These are phyloP conservation scores for Pollenia labialis DNA, from an alignment of 2,888 invertebrate species.

Conservation along the genomic window DNA sequence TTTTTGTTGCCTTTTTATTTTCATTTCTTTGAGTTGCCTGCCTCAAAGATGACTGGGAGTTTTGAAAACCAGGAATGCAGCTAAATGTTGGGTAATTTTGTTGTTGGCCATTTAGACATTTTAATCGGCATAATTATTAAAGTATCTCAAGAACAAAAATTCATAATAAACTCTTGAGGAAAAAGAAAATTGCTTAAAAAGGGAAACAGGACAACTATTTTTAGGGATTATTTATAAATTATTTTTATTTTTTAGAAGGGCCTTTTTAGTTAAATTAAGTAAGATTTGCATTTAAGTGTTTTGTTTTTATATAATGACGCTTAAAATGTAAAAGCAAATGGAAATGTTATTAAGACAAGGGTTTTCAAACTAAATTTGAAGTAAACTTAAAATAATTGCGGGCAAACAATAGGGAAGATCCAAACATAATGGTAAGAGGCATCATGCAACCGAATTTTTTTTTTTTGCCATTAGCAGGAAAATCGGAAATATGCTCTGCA, in stretches of 20 bases:
- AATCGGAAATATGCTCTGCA: too few species aligned
- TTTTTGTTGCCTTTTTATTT: slow-evolving; percentile 25
- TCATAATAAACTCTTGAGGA: background rate
- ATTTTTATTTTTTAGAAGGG: background rate
- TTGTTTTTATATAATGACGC: too few species aligned
- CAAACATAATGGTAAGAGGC: too few species aligned
- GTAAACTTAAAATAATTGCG: too few species aligned
- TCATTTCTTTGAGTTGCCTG: slow-evolving; percentile 19
- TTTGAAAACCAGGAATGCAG: background rate
- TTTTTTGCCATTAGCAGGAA: too few species aligned
- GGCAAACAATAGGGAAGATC: too few species aligned
- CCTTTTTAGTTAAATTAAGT: background rate
- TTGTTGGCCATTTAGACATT: slow-evolving; percentile 39
- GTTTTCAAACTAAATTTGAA: too few species aligned
- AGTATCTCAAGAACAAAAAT: slow-evolving; percentile 18
- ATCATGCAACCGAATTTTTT: too few species aligned
- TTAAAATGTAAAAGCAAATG: too few species aligned
- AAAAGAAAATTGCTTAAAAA: background rate
- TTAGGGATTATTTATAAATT: background rate
- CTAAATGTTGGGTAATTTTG: slow-evolving; percentile 27
- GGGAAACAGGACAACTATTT: background rate
- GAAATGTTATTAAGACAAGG: too few species aligned
- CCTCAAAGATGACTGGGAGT: background rate
- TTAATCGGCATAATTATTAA: slow-evolving; percentile 49
- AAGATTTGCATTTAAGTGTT: too few species aligned